These are phyloP conservation scores for Megaleporinus macrocephalus DNA, from an alignment of 2,113 vertebrate species.

Conservation along the genomic window DNA sequence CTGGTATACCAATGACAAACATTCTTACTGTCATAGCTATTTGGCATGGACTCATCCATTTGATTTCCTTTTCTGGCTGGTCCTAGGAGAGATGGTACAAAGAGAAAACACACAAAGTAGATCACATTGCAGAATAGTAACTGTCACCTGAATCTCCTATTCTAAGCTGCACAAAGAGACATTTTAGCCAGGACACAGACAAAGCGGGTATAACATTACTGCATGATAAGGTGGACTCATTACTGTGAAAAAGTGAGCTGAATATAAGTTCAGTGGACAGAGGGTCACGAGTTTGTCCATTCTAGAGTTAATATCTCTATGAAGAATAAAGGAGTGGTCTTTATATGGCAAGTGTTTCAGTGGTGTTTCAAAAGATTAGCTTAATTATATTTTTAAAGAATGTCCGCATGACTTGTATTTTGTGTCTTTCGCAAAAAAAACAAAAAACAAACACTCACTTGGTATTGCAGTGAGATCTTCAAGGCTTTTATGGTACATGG, in stretches of 20 bases:
- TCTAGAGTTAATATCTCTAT: neutral
- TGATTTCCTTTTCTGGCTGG: constrained; percentile 36
- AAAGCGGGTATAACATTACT: constrained; percentile 14
- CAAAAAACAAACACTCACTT: constrained; percentile 81
- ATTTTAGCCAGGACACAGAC: constrained; percentile 10
- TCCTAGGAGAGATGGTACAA: constrained; percentile 28
- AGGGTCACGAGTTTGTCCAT: neutral
- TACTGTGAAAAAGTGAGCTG: neutral
- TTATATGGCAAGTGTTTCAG: neutral
- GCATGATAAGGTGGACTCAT: neutral
- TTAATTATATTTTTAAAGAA: neutral
- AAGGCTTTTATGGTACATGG: constrained; percentile 89
- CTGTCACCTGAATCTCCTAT: constrained; percentile 20
- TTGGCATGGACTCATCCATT: constrained; percentile 10
- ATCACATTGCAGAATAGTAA: neutral
- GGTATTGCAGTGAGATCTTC: constrained; percentile 87
- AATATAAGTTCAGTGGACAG: no score
- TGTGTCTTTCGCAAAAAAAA: neutral
- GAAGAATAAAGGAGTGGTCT: neutral
- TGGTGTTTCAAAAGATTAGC: neutral
- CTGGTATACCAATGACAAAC: neutral
- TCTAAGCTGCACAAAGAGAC: constrained; percentile 28
- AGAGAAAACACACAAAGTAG: neutral
- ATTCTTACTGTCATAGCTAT: constrained; percentile 29
- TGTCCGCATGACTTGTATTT: neutral